These are phyloP conservation scores for Heliocidaris tuberculata DNA, from an alignment of 35 echinoderm and acorn worm genomes.

Conservation along the genomic window DNA sequence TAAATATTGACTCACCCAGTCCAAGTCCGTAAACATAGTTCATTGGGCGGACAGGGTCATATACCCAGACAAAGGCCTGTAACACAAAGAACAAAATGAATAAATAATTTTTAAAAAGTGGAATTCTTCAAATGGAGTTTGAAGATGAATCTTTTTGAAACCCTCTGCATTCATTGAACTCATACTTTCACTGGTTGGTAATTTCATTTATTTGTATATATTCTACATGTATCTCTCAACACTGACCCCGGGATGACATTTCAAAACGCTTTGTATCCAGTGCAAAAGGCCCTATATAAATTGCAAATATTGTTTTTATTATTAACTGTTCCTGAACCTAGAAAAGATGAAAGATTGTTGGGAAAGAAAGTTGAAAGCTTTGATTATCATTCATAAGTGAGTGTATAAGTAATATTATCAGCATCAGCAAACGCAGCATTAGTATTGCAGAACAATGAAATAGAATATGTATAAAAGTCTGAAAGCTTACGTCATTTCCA, in stretches of 20 bases:
- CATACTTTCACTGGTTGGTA: background rate
- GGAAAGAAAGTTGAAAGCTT: background rate
- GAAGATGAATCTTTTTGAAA: background rate
- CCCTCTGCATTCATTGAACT: background rate
- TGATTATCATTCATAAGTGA: too few relatives aligned
- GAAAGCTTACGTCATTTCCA: constrained; percentile 83
- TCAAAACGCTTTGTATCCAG: too few relatives aligned
- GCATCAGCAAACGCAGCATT: too few relatives aligned
- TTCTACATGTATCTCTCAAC: too few relatives aligned
- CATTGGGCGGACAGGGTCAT: constrained; percentile 81
- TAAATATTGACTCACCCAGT: constrained; percentile 64
- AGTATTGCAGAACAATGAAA: too few relatives aligned
- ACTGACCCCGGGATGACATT: too few relatives aligned
- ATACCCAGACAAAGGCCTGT: constrained; percentile 98
- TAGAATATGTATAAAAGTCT: background rate
- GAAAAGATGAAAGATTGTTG: too few relatives aligned
- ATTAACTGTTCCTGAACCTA: too few relatives aligned
- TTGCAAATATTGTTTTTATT: too few relatives aligned
- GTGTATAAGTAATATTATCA: too few relatives aligned
- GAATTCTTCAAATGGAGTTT: background rate
- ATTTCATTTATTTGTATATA: background rate
- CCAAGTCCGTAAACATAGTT: constrained; percentile 86
- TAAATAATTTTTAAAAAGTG: background rate
- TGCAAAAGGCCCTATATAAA: too few relatives aligned
- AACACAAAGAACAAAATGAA: constrained; percentile 42